phyloP scores from a whole-genome alignment of 2,113 vertebrate genomes.

The Myotis brandtii region DNA sequence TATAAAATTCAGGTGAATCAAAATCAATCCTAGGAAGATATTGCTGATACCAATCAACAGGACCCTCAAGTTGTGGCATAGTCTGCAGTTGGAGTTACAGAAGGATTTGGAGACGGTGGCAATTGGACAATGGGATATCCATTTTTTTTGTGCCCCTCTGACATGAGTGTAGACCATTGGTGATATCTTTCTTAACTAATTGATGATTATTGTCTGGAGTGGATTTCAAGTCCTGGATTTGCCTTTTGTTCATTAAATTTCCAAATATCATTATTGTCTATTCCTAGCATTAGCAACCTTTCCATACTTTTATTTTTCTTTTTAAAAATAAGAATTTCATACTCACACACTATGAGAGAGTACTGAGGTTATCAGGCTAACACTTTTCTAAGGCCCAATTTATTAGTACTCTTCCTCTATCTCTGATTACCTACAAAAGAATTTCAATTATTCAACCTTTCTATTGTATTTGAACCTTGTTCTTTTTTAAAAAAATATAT shows the following conservation, averaged over 20 bases:
- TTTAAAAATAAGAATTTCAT: slow-evolving; percentile 1
- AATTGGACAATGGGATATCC: background rate
- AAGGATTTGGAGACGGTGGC: background rate
- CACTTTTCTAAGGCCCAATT: background rate
- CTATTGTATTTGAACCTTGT: slow-evolving; percentile 48
- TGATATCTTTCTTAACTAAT: background rate
- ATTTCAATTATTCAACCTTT: slow-evolving; percentile 53
- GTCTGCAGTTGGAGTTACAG: background rate
- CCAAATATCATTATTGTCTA: background rate
- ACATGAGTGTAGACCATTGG: background rate
- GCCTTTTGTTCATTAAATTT: slow-evolving; percentile 43
- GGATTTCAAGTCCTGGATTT: slow-evolving; percentile 31
- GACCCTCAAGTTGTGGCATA: background rate
- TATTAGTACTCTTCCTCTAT: slow-evolving; percentile 47
- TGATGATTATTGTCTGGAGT: background rate
- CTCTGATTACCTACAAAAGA: slow-evolving; percentile 48
- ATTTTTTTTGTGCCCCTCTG: background rate
- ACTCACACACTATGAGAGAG: background rate
- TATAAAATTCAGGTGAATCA: background rate
- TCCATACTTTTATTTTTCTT: slow-evolving; percentile 19
- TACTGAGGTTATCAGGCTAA: slow-evolving; percentile 1
- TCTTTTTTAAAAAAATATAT: slow-evolving; percentile 23
- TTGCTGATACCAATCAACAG: background rate
- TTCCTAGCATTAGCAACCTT: background rate
- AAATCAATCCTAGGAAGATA: background rate